Base-by-base conservation (phyloP, 1,140 invertebrate genomes). In the Fopius arisanus region DNA sequence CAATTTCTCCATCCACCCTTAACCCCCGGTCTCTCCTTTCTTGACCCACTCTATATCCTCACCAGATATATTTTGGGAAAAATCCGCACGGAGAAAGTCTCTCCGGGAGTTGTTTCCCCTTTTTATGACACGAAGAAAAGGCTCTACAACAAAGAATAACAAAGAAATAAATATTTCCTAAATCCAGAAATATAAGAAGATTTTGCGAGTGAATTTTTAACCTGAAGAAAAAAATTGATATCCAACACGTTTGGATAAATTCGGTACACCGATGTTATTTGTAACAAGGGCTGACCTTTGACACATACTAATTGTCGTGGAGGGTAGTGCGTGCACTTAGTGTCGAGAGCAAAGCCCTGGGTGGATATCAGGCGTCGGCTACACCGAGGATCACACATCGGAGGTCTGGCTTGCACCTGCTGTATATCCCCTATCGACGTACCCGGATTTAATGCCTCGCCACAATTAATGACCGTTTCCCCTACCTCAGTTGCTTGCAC, bases 361-460 rank as follows among this genome's bases (percentile, higher is more conserved):
- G 71, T 51, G 70, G 70, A 72, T 73, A 73, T 67, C 65, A 73
- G 67, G 71, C 28, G 62, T 48, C 51, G 70, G 70, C 62, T 72
- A 67, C 41, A 67, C 37, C 41, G 65, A 66, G 65, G 63, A 67
- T 67, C 71, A 67, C 65, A 59, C 33, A 48, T 4, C 16, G 43
- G 71, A 67, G 71, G 71, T 73, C 71, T 73, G 71, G 71, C 41
- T 40, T 33, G 71, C 71, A 73, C 71, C 71, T 73, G 71, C 71
- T 73, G 71, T 65, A 67, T 67, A 73, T 73, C 71, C 71, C 65
- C 71, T 73, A 73, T 73, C 71, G 71, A 73, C 71, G 71, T 73
- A 73, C 41, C 21, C 71, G 71, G 65, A 73, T 73, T 73, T 73
- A 73, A 73, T 73, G 71, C 71, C 19, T 73, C 63, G 40, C 71